A percentile compares a stretch with the other conserved stretches of the same genome.
These are phyloP conservation scores for Perizoma flavofasciatum DNA, from an alignment of 2,888 invertebrate genomes.

Conservation along the genomic window DNA sequence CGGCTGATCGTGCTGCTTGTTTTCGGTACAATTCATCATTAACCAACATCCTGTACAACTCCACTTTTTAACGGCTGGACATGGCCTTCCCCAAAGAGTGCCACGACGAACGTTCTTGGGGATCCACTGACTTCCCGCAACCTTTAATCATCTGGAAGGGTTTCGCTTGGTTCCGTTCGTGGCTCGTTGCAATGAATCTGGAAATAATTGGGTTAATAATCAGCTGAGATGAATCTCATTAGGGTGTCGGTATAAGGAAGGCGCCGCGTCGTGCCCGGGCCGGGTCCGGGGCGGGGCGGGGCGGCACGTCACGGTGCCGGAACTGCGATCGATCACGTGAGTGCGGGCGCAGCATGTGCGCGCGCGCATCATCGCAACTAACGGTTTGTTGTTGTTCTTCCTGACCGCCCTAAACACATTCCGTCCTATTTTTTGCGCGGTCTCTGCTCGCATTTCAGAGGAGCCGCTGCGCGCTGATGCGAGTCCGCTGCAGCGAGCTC, in stretches of 20 bases:
- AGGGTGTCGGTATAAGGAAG: neutral
- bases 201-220: neutral
- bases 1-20: no score
- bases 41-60: no score
- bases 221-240: neutral
- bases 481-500: neutral
- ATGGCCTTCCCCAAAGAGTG: no score
- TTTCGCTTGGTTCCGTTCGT: no score
- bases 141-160: no score
- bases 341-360: constrained; percentile 34
- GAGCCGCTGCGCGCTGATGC: neutral
- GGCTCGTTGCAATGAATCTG: neutral
- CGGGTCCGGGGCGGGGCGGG: neutral
- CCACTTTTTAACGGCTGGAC: no score
- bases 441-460: neutral
- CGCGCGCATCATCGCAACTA: constrained; percentile 43
- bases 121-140: no score
- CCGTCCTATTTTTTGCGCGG: constrained; percentile 40
- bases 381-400: constrained; percentile 53
- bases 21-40: no score
- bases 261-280: neutral
- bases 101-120: no score
- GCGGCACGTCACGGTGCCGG: constrained; percentile 35
- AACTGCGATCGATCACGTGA: constrained; percentile 40
- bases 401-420: constrained; percentile 25